A percentile compares a stretch with the other conserved stretches of the same genome.
phyloP scores from a whole-genome alignment of 1,140 invertebrate genomes.

The Macrobrachium rosenbergii region DNA sequence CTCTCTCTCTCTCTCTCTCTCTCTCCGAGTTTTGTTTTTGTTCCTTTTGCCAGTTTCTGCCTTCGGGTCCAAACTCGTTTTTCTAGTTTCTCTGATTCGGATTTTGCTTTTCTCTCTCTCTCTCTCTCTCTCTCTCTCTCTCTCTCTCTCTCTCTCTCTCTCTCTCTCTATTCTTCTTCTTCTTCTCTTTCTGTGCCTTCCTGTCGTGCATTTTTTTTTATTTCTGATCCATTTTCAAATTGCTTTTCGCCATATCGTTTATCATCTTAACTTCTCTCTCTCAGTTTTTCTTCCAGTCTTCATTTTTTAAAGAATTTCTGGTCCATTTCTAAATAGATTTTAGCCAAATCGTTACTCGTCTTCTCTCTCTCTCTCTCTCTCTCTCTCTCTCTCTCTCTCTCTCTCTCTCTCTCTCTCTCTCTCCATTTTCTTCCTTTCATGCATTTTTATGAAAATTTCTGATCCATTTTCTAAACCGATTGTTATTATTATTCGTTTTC shows the following conservation, averaged over 20 bases:
- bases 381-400: not conserved
- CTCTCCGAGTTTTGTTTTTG: not conserved
- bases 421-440: no score
- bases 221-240: no score
- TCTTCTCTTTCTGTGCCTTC: no score
- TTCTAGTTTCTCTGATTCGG: not conserved
- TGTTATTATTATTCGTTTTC: no score
- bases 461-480: not conserved
- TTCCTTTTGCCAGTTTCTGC: not conserved
- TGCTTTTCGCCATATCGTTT: no score
- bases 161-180: no score
- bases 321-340: not conserved
- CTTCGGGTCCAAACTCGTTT: not conserved
- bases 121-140: conserved; percentile 30
- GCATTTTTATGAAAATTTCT: no score
- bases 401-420: not conserved
- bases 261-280: no score
- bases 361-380: not conserved
- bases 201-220: no score
- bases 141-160: conserved; percentile 30
- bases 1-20: conserved; percentile 1
- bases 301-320: no score
- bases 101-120: conserved; percentile 12
- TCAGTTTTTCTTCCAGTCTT: not conserved
- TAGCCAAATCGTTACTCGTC: not conserved